These are phyloP conservation scores for Spheniscus humboldti DNA, from an alignment of 2,797 vertebrate species.

Conservation along the genomic window DNA sequence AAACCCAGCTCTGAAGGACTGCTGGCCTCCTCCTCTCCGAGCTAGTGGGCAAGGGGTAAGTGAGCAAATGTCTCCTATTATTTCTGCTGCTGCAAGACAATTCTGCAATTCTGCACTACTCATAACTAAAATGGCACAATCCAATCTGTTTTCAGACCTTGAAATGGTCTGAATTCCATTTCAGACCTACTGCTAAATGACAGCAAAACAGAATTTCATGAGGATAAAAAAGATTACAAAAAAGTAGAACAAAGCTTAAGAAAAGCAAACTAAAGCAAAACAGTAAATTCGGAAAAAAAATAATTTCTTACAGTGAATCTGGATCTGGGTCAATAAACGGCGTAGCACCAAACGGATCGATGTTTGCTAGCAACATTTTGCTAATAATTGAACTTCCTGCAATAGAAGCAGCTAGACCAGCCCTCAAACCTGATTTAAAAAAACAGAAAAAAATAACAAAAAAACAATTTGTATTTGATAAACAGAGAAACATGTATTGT, in stretches of 20 bases:
- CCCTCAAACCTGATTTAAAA: constrained; percentile 84
- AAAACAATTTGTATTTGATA: not conserved
- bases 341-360: constrained; percentile 94
- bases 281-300: not conserved
- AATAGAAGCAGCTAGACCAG: constrained; percentile 95
- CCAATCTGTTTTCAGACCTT: not conserved
- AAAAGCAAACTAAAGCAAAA: not conserved
- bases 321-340: constrained; percentile 97
- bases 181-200: not conserved
- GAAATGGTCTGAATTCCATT: not conserved
- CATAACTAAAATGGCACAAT: not conserved
- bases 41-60: not conserved
- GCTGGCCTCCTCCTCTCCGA: not conserved
- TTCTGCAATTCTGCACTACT: not conserved
- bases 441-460: not conserved
- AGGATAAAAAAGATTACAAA: not conserved
- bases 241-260: not conserved
- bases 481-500: not conserved
- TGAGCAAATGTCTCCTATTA: not conserved
- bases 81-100: not conserved
- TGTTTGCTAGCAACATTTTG: constrained; percentile 98
- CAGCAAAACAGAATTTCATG: not conserved
- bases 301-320: constrained; percentile 89
- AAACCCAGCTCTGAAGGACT: not conserved
- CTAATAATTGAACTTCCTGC: constrained; percentile 99